phyloP scores from a whole-genome alignment of 64 coral and sea anemone species.

The Astreopora myriophthalma region DNA sequence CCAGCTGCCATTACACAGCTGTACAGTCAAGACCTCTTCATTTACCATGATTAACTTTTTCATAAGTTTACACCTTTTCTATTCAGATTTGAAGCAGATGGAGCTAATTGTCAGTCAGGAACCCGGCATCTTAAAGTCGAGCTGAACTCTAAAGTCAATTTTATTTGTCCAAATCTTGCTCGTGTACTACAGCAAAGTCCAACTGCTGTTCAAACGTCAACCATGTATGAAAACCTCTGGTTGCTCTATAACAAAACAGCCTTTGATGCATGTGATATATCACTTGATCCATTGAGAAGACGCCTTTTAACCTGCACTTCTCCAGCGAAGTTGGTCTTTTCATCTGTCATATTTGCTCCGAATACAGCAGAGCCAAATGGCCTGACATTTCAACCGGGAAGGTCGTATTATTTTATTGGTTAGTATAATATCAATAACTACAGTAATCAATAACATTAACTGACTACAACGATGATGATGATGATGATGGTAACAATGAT shows the following conservation, averaged over 20 bases:
- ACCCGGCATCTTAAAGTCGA: neutral
- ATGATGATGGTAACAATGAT: no score
- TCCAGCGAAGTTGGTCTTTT: neutral
- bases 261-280: neutral
- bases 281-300: neutral
- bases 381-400: neutral
- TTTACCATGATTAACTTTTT: no score
- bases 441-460: neutral
- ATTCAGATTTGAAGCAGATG: neutral
- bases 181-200: neutral
- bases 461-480: no score
- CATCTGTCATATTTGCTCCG: neutral
- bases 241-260: neutral
- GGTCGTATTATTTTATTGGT: conserved; percentile 6
- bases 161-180: conserved; percentile 23
- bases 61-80: neutral
- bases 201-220: neutral
- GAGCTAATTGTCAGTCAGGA: neutral
- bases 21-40: no score
- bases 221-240: conserved; percentile 34
- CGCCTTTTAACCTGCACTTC: neutral
- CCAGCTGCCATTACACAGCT: no score
- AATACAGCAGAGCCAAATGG: neutral
- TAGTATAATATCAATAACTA: neutral
- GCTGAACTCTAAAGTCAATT: neutral